phyloP scores from a whole-genome alignment of 2,888 invertebrate genomes.

The Schizotus pectinicornis region DNA sequence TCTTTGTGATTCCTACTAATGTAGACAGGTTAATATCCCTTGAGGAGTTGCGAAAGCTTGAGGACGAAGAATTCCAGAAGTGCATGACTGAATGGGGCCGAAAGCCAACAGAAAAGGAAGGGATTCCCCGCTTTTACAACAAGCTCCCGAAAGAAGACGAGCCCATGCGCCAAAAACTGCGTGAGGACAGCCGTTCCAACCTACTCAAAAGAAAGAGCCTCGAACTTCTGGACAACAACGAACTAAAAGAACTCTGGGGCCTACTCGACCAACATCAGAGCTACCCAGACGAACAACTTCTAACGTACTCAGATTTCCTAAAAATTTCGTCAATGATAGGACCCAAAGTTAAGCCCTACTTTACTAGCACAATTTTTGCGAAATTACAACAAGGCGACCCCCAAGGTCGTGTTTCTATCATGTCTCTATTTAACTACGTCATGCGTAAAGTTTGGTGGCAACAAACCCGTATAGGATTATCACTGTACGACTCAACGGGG shows the following conservation, averaged over 20 bases:
- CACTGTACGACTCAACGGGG: slow-evolving; percentile 91
- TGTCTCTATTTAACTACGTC: slow-evolving; percentile 91
- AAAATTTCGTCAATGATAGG: slow-evolving; percentile 79
- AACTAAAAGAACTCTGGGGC: slow-evolving; percentile 82
- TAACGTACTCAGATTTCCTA: slow-evolving; percentile 84
- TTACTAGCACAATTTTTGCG: slow-evolving; percentile 86
- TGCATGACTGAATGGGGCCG: slow-evolving; percentile 44
- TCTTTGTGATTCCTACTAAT: background rate
- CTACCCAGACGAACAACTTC: slow-evolving; percentile 79
- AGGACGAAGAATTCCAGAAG: slow-evolving; percentile 49
- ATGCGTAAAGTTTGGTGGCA: slow-evolving; percentile 95
- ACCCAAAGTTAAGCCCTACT: slow-evolving; percentile 66
- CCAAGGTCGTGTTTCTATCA: slow-evolving; percentile 85
- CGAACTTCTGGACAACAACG: slow-evolving; percentile 85
- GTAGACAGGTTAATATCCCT: slow-evolving; percentile 26
- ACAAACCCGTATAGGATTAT: slow-evolving; percentile 92
- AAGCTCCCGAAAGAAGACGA: slow-evolving; percentile 80
- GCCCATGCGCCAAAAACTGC: slow-evolving; percentile 76
- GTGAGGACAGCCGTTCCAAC: slow-evolving; percentile 88
- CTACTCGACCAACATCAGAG: slow-evolving; percentile 83
- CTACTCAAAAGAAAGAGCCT: slow-evolving; percentile 86
- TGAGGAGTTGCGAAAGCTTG: slow-evolving; percentile 50
- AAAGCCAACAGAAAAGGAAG: slow-evolving; percentile 59
- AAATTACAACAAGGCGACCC: slow-evolving; percentile 86
- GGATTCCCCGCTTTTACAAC: slow-evolving; percentile 78